Base-by-base conservation (phyloP, 92 coral and sea anemone genomes). In the Zoanthus sociatus region DNA sequence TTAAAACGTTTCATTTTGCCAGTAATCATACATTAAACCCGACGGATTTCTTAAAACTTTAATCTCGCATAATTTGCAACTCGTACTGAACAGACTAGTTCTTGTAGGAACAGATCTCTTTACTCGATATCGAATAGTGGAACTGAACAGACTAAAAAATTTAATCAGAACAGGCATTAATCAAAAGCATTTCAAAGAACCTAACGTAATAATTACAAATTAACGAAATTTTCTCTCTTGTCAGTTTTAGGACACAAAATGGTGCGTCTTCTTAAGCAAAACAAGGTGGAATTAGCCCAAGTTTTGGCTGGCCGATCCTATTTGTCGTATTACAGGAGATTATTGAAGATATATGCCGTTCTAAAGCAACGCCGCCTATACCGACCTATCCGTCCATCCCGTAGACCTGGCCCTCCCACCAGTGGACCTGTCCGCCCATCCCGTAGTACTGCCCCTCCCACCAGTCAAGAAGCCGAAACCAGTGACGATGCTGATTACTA, bases 251-350 rank as follows among this genome's bases (percentile, higher is more conserved):
- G 64, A 11, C 67, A 30, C 47, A 21, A 9, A 31, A 21, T 77
- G 67, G 48, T 77, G 67, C 3, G 14, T 51, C 46, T 77, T 26
- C 47, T 77, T 10, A n/a, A 30, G 17, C 68, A 54, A 0, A 31
- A 77, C 66, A 77, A 77, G 18, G 37, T 18, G 48, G 47, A 77
- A 13, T 18, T 20, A 21, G 82, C 67, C 82, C 82, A 77, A 77
- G 67, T 77, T 21, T 33, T 77, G 20, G 82, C 82, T 1, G 82
- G 82, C 31, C 68, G 82, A 26, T 21, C 68, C 47, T 77, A 77
- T 48, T 5, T 77, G 21, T 77, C 82, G 14, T 33, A 11, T 67
- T 73, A 10, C 10, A 53, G 8, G 66, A 54, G 16, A 4, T 48
- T 51, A 10, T 5, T 14, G 67, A 77, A 12, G 67, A 32, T 77